Percentiles rank a stretch among this genome's conserved stretches.
These are phyloP conservation scores for Pseudomyrmex concolor DNA, from an alignment of 1,140 invertebrate species.

Conservation along the genomic window DNA sequence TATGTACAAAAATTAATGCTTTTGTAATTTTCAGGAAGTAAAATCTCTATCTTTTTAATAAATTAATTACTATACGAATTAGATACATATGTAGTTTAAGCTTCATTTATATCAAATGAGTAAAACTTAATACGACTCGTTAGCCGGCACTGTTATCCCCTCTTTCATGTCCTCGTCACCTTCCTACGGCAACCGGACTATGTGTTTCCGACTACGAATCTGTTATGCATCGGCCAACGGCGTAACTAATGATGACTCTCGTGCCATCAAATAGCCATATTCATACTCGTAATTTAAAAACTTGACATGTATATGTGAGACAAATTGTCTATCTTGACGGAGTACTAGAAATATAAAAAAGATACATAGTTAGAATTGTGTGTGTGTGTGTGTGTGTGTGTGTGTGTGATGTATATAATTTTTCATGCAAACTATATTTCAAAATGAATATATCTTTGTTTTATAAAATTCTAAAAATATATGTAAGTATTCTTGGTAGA, in stretches of 20 bases:
- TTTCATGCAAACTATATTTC: background rate
- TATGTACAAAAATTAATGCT: background rate
- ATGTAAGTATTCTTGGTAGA: background rate
- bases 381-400: no score
- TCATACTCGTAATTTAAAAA: background rate
- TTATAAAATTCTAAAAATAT: background rate
- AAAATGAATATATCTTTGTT: no score
- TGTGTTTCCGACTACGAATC: conserved; percentile 6
- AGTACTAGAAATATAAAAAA: no score
- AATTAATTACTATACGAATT: background rate
- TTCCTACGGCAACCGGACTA: conserved; percentile 24
- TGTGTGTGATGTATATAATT: background rate
- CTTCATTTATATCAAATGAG: background rate
- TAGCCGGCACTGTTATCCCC: conserved; percentile 32
- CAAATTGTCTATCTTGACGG: no score
- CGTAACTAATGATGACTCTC: conserved; percentile 23
- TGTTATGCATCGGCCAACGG: conserved; percentile 22
- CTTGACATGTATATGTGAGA: background rate
- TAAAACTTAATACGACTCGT: conserved; percentile 7
- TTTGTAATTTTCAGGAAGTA: no score
- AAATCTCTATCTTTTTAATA: no score
- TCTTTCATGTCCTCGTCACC: background rate
- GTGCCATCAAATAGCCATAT: background rate
- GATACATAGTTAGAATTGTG: no score
- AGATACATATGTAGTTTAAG: background rate